phyloP scores from a whole-genome alignment of 1,140 invertebrate species.

The Pogonus chalceus region DNA sequence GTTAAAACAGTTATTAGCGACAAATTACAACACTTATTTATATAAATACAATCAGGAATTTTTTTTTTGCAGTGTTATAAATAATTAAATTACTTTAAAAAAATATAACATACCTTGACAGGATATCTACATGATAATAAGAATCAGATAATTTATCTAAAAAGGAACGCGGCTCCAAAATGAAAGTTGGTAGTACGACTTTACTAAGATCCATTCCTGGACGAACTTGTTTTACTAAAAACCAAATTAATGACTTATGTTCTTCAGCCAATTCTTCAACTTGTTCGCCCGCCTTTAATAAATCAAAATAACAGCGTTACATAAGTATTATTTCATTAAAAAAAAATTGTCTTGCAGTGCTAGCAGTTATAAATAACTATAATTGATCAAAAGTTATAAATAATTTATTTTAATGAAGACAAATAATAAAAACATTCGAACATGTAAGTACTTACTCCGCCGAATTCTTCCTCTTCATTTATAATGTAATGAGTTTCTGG shows the following conservation, averaged over 20 bases:
- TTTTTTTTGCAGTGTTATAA: no score
- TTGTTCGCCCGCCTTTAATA: slow-evolving; percentile 67
- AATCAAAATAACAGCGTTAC: slow-evolving; percentile 16
- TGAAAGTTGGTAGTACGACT: slow-evolving; percentile 84
- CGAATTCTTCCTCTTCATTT: slow-evolving; percentile 56
- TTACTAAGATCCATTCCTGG: slow-evolving; percentile 96
- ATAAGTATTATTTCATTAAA: background rate
- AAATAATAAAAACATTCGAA: background rate
- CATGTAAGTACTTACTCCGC: slow-evolving; percentile 49
- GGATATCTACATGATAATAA: slow-evolving; percentile 86
- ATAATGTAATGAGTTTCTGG: slow-evolving; percentile 52
- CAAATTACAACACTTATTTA: no score
- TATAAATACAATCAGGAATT: no score
- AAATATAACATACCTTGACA: slow-evolving; percentile 73
- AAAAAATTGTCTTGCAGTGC: background rate
- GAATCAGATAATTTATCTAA: slow-evolving; percentile 88
- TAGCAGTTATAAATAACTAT: background rate
- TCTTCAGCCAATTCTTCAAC: slow-evolving; percentile 88
- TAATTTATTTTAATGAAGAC: background rate
- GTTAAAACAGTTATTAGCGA: no score
- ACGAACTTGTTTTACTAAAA: slow-evolving; percentile 84
- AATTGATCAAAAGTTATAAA: background rate
- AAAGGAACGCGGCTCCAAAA: slow-evolving; percentile 85
- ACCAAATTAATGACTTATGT: slow-evolving; percentile 91
- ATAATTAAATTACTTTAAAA: no score